Conservation (phyloP, 2,797 vertebrate species). For the Ispidina lecontei region DNA sequence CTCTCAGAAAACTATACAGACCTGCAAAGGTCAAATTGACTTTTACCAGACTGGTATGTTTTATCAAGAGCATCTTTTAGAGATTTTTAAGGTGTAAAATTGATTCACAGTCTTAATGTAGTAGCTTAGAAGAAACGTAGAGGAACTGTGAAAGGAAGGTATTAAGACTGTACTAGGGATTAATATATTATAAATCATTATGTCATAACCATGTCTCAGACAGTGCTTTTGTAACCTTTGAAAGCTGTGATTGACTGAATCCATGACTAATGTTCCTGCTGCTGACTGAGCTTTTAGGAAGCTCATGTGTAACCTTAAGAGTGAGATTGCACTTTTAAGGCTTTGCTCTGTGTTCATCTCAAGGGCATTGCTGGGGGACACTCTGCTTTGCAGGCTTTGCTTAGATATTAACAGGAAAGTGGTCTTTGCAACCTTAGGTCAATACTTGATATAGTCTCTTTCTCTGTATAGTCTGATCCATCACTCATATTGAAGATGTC, state of each 20-base stretch:
- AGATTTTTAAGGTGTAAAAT: background rate
- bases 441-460: background rate
- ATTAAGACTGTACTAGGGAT: background rate
- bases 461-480: background rate
- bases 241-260: background rate
- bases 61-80: background rate
- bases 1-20: background rate
- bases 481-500: background rate
- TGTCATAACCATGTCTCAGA: background rate
- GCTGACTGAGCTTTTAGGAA: background rate
- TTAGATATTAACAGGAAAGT: background rate
- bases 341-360: background rate
- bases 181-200: constrained; percentile 14
- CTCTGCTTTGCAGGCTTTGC: background rate
- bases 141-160: background rate
- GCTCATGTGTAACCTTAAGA: background rate
- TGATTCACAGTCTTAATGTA: background rate
- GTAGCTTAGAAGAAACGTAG: background rate
- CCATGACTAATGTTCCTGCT: background rate
- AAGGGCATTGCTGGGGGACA: background rate
- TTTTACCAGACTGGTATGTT: background rate
- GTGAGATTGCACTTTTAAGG: background rate
- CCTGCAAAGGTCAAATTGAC: background rate
- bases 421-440: background rate
- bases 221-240: background rate